Evolutionary conservation across 1,140 invertebrate species (phyloP), one percentile per base, ranked within the genome.

Genomic region (Penaeus indicus): DNA sequence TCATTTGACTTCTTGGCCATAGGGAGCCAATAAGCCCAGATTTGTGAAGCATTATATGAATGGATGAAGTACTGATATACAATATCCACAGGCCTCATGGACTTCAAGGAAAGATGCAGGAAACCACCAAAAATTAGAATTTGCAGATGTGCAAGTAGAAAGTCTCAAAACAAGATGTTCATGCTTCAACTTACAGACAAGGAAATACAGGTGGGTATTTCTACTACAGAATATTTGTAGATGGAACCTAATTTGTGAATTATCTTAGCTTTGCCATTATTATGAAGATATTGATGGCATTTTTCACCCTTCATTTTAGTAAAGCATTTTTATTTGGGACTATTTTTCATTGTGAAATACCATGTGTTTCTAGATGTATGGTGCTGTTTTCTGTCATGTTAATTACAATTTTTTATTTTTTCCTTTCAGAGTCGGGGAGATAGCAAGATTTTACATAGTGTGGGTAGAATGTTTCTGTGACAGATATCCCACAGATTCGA

Each of bases 61-160:
- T 54, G 11, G 54, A 13, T 5, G 54, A 54, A 54, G 10, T 75
- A 27, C n/a, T 75, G 10, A 38, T 75, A 75, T 61, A 16, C 25
- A 32, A 16, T 90, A 78, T 75, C 91, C 91, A 42, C 92, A 97
- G 94, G 97, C 97, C 18, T 98, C 92, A 92, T 94, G 42, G 96
- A 91, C 93, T 97, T 63, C 97, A 97, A 92, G 94, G 95, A n/a
- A 97, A 97, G 93, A 95, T 96, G 94, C 93, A 96, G 3, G 95
- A 96, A 90, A 97, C 96, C 1, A 95, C 84, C 96, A 97, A 92
- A 97, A 97, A 92, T 93, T 97, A 69, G 95, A 96, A 92, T 91
- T 97, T 64, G 95, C 96, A 18, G 96, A 97, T 93, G 92, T 95
- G 4, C 96, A 97, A 93, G 96, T 97, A 87, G 95, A 96, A 64